Evolutionary conservation across 2,888 invertebrate species (phyloP), one percentile per base, ranked within the genome.

Genomic region (Busseola fusca): DNA sequence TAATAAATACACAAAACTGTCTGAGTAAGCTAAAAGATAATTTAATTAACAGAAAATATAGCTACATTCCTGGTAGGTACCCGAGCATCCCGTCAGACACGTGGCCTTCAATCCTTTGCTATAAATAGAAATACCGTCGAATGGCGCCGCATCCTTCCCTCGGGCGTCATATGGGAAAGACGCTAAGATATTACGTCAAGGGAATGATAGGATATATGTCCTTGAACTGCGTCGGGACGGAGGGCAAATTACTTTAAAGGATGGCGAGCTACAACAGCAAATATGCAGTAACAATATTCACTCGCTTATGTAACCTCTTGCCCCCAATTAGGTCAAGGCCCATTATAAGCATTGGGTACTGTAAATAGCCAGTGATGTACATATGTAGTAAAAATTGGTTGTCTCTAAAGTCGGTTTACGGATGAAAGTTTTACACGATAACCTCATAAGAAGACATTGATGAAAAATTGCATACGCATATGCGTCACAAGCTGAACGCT

Each of bases 81-180:
- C 21, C 30, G 7, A 48, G 27, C 2, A 12, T 30, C 40, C n/a
- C 5, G 0, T 40, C 9, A 16, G 21, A 18, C 52, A 56, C 40
- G 27, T 70, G 56, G 56, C 40, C 30, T 34, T 40, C 12, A 48
- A 59, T 56, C 59, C 78, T 77, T 70, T 14, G 10, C 69, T 74
- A 74, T 74, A 77, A 77, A 74, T 74, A 74, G 71, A 60, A 40
- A 40, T 25, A 42, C 48, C 18, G 9, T 27, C 14, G 30, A 48
- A 45, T 21, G n/a, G n/a, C 21, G 40, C 45, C 58, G 45, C 34
- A 45, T 25, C 52, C 59, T 48, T 40, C 77, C 74, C 77, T 69
- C 21, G 54, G 48, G 70, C 59, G 48, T 27, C 70, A 69, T 48
- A 69, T 25, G 34, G 77, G 40, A 77, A 60, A 60, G 48, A 30